Conservation (phyloP, 2,113 vertebrate genomes). For the Macheiramphus alcinus region DNA sequence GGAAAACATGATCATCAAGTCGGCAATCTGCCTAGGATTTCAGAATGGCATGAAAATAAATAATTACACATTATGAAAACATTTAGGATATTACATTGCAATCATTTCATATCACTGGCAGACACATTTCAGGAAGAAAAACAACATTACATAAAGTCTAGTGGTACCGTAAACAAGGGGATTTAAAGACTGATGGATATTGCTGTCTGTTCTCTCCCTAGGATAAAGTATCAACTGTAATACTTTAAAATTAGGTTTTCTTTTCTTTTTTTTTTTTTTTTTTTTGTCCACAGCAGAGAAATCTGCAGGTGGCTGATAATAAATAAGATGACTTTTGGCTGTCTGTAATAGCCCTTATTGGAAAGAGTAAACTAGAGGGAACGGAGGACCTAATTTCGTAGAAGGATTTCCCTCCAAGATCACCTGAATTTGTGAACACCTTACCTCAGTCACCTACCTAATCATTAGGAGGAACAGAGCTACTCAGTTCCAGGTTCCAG, state of each 20-base stretch:
- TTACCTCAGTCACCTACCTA: background rate
- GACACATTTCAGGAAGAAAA: constrained; percentile 41
- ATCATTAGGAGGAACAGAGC: background rate
- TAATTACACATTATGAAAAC: constrained; percentile 62
- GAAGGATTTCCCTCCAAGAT: background rate
- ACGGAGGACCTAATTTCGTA: background rate
- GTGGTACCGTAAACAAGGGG: constrained; percentile 61
- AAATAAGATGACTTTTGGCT: background rate
- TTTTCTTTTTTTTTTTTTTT: background rate
- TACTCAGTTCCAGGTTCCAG: background rate
- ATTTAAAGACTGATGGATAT: constrained; percentile 53
- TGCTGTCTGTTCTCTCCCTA: background rate
- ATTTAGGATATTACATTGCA: constrained; percentile 62
- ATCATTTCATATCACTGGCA: constrained; percentile 62
- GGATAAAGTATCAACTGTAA: background rate
- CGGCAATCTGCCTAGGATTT: constrained; percentile 67
- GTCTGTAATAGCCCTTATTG: background rate
- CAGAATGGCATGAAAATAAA: constrained; percentile 67
- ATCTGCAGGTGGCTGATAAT: background rate
- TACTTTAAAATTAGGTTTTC: constrained; percentile 11
- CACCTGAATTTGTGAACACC: background rate
- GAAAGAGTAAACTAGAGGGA: background rate
- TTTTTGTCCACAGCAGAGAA: background rate
- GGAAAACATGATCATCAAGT: constrained; percentile 46
- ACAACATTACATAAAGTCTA: constrained; percentile 53